phyloP scores from a whole-genome alignment of 2,797 vertebrate species.

The Notolabrus celidotus region DNA sequence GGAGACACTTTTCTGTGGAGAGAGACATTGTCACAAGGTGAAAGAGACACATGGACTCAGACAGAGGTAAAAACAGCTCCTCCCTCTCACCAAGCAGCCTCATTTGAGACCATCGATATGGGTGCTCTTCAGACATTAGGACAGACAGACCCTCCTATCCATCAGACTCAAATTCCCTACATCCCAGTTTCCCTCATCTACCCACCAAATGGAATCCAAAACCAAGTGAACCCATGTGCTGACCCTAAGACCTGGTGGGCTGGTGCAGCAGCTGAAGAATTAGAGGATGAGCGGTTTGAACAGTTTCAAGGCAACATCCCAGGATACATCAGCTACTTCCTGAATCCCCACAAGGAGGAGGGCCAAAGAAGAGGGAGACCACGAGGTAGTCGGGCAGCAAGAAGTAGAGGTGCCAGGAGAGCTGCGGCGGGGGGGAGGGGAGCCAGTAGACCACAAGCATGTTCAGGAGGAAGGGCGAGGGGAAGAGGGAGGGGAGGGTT shows the following conservation, averaged over 20 bases:
- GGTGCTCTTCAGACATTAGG: constrained; percentile 39
- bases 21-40: constrained; percentile 21
- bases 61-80: constrained; percentile 43
- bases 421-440: constrained; percentile 11
- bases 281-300: constrained; percentile 36
- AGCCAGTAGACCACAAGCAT: constrained; percentile 28
- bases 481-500: constrained; percentile 18
- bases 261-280: neutral
- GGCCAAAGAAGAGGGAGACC: neutral
- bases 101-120: constrained; percentile 64
- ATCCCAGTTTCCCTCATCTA: constrained; percentile 58
- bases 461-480: neutral
- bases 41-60: constrained; percentile 63
- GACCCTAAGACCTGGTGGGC: constrained; percentile 21
- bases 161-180: constrained; percentile 32
- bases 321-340: constrained; percentile 81
- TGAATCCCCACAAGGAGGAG: constrained; percentile 50
- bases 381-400: neutral
- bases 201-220: constrained; percentile 40
- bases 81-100: constrained; percentile 4
- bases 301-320: constrained; percentile 81
- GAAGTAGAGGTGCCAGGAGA: constrained; percentile 18
- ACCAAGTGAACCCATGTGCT: neutral
- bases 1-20: constrained; percentile 52
- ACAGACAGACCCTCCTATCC: constrained; percentile 5